Base-by-base conservation (phyloP, 2,888 invertebrate genomes). In the Pachymerium ferrugineum region DNA sequence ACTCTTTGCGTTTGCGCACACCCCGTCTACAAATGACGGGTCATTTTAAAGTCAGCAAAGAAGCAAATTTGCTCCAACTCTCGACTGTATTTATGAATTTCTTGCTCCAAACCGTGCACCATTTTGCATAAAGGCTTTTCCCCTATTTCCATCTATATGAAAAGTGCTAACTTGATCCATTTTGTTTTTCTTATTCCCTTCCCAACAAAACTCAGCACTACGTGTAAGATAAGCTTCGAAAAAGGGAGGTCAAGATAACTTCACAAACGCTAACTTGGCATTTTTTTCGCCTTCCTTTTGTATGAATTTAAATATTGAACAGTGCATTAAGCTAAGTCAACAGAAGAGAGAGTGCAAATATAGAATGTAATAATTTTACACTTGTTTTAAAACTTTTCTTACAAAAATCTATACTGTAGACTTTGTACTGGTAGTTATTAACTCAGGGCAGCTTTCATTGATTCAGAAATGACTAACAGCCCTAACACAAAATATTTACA, bases 71-170 rank as follows among this genome's bases (percentile, higher is more conserved):
- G 62, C 28, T 62, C 14, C 62, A 62, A 28, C 62, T 10, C 28
- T 62, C 62, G 62, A 62, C 62, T 62, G 62, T 62, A 62, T 62
- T 62, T 62, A 62, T 62, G 62, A 62, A 62, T 62, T 62, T 62
- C 12, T 25, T 47, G 47, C 62, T 25, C 25, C 28, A 62, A n/a
- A n/a, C n/a, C 28, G 28, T 28, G 62, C 62, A 62, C 62, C 25
- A 28, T 28, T 38, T 62, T 62, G 28, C 62, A 62, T 62, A 62
- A 62, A 28, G 62, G 62, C 62, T 28, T 28, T 62, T 10, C n/a
- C n/a, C 62, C 12, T 62, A 62, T 62, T 62, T 62, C 62, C 62
- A 62, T 62, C 25, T 62, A 62, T 62, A 62, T 62, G 62, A 62
- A 62, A 62, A 62, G 62, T 28, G 62, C 62, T 62, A 62, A 62